These are phyloP conservation scores for Rhinoptilus africanus DNA, from an alignment of 2,113 vertebrate genomes.

Conservation along the genomic window DNA sequence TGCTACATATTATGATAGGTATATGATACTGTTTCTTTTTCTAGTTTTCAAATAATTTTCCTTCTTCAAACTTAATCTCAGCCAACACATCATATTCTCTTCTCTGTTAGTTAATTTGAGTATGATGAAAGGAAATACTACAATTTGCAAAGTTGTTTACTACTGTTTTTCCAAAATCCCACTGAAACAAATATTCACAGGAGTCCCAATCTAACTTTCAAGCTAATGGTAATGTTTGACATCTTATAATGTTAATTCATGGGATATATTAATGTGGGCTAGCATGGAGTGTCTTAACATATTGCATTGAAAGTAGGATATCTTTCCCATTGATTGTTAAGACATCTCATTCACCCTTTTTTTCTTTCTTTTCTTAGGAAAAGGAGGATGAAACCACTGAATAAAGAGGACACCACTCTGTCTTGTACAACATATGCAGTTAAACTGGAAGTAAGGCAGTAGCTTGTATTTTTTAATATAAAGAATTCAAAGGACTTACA, in stretches of 20 bases:
- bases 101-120: neutral
- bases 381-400: neutral
- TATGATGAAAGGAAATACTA: neutral
- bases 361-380: neutral
- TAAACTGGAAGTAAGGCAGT: neutral
- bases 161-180: neutral
- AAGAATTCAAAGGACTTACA: neutral
- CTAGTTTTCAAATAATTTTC: neutral
- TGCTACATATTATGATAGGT: neutral
- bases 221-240: neutral
- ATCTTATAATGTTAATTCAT: neutral
- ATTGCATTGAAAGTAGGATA: neutral
- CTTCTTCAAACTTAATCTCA: neutral
- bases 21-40: neutral
- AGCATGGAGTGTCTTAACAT: neutral
- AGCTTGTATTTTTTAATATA: neutral
- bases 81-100: neutral
- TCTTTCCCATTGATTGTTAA: neutral
- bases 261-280: neutral
- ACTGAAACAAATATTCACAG: neutral
- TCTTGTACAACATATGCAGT: neutral
- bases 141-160: neutral
- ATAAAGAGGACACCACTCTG: neutral
- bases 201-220: neutral
- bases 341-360: neutral